Evolutionary conservation across 1,140 invertebrate genomes (phyloP).

Genomic region (Sweltsa coloradensis): DNA sequence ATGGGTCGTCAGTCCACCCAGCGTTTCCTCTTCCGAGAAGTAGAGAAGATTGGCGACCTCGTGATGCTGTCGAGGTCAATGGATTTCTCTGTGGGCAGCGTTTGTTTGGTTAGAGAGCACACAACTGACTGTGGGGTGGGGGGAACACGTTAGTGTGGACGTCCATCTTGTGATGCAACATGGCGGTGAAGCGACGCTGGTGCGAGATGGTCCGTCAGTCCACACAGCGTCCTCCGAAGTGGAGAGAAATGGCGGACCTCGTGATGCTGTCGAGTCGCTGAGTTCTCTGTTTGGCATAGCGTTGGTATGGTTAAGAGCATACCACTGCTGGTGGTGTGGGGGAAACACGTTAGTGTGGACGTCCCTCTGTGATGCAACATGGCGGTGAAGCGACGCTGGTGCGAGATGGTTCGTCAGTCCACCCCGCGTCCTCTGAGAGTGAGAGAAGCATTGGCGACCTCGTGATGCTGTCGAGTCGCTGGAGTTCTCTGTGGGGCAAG

Average conservation of each 20-base stretch:
- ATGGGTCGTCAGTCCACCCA: constrained; percentile 52
- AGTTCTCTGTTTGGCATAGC: constrained; percentile 54
- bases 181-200: constrained; percentile 46
- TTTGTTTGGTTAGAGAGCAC: no score
- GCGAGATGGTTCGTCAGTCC: constrained; percentile 55
- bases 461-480: constrained; percentile 40
- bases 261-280: constrained; percentile 43
- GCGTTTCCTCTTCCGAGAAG: constrained; percentile 55
- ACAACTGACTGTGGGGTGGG: no score
- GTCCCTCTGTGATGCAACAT: constrained; percentile 52
- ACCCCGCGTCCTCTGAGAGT: constrained; percentile 54
- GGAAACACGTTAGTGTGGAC: constrained; percentile 61
- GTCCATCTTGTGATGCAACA: constrained; percentile 53
- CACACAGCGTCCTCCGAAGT: constrained; percentile 54
- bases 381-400: constrained; percentile 48
- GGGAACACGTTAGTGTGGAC: constrained; percentile 61
- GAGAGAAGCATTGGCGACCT: constrained; percentile 58
- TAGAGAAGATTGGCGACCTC: constrained; percentile 60
- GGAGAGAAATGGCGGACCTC: constrained; percentile 60
- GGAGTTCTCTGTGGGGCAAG: constrained; percentile 58
- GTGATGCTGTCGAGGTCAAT: constrained; percentile 35
- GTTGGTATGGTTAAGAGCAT: no score
- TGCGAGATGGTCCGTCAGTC: constrained; percentile 54
- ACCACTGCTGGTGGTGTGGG: no score
- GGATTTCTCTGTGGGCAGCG: no score